These are phyloP conservation scores for human DNA, from an alignment of 2,113 vertebrate genomes.

Conservation along the genomic window GRCh38 chr12:21864001-21864500, in stretches of 20 bases:
- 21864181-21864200: not conserved
- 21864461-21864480: constrained; percentile 88
- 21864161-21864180: not conserved
- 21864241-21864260: not conserved
- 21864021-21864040: not conserved
- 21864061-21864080: not conserved
- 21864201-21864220: not conserved
- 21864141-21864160: constrained; percentile 7
- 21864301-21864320: constrained; percentile 68
- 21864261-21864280: constrained; percentile 56
- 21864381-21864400: constrained; percentile 71
- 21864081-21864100: not conserved
- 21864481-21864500: constrained; percentile 86
- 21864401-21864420: constrained; percentile 74
- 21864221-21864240: not conserved
- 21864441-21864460: constrained; percentile 87
- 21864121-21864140: not conserved
- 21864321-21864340: constrained; percentile 49
- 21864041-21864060: not conserved
- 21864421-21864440: constrained; percentile 87
- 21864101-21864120: not conserved
- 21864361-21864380: constrained; percentile 48
- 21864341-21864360: constrained; percentile 22
- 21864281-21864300: constrained; percentile 72
- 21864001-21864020: not conserved